A percentile compares a stretch with the other conserved stretches of the same genome.
Evolutionary conservation across 2,113 vertebrate genomes (phyloP).

Genomic region (Hippocampus barbouri): DNA sequence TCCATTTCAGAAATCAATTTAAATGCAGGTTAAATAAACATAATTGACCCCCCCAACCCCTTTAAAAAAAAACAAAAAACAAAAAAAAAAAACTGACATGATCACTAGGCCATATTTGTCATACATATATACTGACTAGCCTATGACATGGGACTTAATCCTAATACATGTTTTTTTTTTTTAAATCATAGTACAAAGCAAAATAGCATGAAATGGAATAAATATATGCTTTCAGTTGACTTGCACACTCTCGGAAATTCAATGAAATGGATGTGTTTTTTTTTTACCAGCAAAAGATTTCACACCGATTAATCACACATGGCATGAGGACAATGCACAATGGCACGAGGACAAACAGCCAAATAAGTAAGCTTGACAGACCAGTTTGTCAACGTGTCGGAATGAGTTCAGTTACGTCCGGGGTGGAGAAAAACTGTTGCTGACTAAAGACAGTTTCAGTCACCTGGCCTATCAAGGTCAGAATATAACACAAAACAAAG

Average conservation of each 20-base stretch:
- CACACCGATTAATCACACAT: background rate
- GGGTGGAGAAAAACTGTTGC: background rate
- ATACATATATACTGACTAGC: background rate
- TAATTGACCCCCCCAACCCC: background rate
- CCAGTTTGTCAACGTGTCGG: constrained; percentile 21
- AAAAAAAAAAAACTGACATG: background rate
- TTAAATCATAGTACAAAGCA: background rate
- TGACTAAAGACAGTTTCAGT: constrained; percentile 5
- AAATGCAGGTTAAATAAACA: background rate
- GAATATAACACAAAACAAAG: constrained; percentile 15
- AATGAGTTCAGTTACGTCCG: background rate
- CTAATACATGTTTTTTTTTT: constrained; percentile 2
- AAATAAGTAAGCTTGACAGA: constrained; percentile 5
- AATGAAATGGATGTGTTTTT: background rate
- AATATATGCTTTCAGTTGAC: constrained; percentile 6
- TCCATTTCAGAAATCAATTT: background rate
- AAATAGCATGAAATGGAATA: constrained; percentile 20
- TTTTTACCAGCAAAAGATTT: background rate
- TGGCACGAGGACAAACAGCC: background rate
- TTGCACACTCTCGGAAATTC: constrained; percentile 11
- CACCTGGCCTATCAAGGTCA: constrained; percentile 21
- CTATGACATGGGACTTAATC: constrained; percentile 13
- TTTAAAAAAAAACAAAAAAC: too few species aligned
- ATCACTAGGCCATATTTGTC: background rate
- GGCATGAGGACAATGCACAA: background rate